A percentile compares a stretch with the other conserved stretches of the same genome.
Evolutionary conservation across 2,113 vertebrate species (phyloP).

Genomic region (Tetrax tetrax): DNA sequence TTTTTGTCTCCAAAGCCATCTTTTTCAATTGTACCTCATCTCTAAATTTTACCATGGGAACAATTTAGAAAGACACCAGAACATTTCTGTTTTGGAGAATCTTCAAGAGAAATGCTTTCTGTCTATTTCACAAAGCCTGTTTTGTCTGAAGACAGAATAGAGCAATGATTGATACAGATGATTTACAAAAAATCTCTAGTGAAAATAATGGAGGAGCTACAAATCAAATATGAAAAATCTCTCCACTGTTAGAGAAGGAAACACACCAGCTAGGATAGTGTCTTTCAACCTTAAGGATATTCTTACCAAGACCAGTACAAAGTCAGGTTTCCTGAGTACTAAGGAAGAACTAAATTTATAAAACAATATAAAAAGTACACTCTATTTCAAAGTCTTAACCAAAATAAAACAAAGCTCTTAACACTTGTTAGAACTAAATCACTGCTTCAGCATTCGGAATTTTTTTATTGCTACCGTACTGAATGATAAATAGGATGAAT

Average conservation of each 20-base stretch:
- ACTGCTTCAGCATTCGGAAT: neutral
- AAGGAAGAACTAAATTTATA: neutral
- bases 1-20: neutral
- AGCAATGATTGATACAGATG: neutral
- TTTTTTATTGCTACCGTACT: neutral
- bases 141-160: neutral
- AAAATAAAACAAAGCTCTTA: neutral
- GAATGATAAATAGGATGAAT: neutral
- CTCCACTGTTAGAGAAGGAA: neutral
- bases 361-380: neutral
- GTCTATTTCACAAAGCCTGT: neutral
- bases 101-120: neutral
- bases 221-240: neutral
- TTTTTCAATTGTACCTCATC: neutral
- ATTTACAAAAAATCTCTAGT: neutral
- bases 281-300: slow-evolving; percentile 39
- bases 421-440: neutral
- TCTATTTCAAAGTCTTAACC: neutral
- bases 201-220: neutral
- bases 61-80: neutral
- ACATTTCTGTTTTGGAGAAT: neutral
- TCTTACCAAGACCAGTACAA: neutral
- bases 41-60: neutral
- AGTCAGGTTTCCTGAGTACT: neutral
- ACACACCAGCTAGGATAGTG: neutral